Evolutionary conservation across 2,888 invertebrate genomes (phyloP).

Genomic region (Oxystoma pomonae): DNA sequence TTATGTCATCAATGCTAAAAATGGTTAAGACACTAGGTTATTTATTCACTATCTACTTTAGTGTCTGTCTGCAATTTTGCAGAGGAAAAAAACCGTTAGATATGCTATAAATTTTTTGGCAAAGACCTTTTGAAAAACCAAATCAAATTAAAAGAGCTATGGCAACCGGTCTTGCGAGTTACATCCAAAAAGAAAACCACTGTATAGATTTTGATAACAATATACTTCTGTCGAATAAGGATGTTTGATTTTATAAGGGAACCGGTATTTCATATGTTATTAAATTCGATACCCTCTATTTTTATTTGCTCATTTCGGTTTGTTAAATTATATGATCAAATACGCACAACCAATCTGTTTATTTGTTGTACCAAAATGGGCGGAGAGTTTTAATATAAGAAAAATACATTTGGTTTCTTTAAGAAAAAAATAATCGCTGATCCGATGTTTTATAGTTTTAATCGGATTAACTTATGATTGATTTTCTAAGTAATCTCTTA

Average conservation of each 20-base stretch:
- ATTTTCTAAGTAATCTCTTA: neutral
- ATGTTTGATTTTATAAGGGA: slow-evolving; percentile 21
- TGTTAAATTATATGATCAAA: neutral
- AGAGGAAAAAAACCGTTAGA: neutral
- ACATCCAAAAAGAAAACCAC: slow-evolving; percentile 16
- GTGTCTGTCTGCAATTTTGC: no score
- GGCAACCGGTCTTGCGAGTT: slow-evolving; percentile 20
- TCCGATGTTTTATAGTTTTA: neutral
- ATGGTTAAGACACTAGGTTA: neutral
- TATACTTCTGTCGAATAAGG: slow-evolving; percentile 15
- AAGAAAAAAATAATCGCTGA: neutral
- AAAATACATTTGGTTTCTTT: no score
- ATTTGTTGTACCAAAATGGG: neutral
- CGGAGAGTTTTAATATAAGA: neutral
- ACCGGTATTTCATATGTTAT: slow-evolving; percentile 21
- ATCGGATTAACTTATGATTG: neutral
- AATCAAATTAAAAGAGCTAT: neutral
- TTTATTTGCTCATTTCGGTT: slow-evolving; percentile 1
- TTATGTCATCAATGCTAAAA: neutral
- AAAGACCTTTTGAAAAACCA: neutral
- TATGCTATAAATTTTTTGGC: neutral
- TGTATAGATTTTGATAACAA: slow-evolving; percentile 20
- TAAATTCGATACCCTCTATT: slow-evolving; percentile 13
- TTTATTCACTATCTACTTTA: no score
- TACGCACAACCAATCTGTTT: neutral